These are phyloP conservation scores for Drosophila ercepeae DNA, from an alignment of 1,140 invertebrate genomes.

Conservation along the genomic window DNA sequence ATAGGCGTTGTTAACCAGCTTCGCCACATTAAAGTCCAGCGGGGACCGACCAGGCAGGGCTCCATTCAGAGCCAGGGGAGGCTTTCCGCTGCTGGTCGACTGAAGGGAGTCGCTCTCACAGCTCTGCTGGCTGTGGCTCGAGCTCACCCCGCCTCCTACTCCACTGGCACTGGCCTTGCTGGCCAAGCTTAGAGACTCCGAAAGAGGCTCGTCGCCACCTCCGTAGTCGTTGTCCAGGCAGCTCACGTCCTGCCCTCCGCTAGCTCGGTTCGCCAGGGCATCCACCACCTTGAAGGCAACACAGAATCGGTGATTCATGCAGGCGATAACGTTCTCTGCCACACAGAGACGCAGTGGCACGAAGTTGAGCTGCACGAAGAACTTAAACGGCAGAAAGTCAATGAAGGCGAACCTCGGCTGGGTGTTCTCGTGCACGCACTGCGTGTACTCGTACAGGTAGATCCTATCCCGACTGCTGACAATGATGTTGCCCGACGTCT, in stretches of 20 bases:
- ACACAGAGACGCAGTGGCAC: slow-evolving; percentile 67
- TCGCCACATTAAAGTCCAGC: slow-evolving; percentile 77
- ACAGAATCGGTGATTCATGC: slow-evolving; percentile 76
- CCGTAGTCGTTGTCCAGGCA: slow-evolving; percentile 73
- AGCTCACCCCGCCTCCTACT: slow-evolving; percentile 37
- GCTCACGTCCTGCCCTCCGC: slow-evolving; percentile 38
- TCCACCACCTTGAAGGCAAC: slow-evolving; percentile 81
- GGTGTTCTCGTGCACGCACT: slow-evolving; percentile 78
- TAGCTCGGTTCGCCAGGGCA: slow-evolving; percentile 49
- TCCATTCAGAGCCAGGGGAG: slow-evolving; percentile 30
- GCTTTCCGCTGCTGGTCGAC: slow-evolving; percentile 67
- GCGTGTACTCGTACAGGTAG: slow-evolving; percentile 80
- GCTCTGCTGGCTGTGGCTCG: slow-evolving; percentile 75
- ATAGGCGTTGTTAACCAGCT: slow-evolving; percentile 71
- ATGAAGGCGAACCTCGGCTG: slow-evolving; percentile 79
- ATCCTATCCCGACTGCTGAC: slow-evolving; percentile 79
- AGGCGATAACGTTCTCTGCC: slow-evolving; percentile 79
- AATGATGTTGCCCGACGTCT: slow-evolving; percentile 78
- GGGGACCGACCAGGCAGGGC: slow-evolving; percentile 67
- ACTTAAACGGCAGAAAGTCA: slow-evolving; percentile 80
- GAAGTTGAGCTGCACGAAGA: slow-evolving; percentile 80
- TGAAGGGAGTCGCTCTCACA: slow-evolving; percentile 79
- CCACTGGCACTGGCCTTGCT: slow-evolving; percentile 71
- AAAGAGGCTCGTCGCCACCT: slow-evolving; percentile 64
- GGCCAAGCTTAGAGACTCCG: slow-evolving; percentile 68